Percentiles rank a stretch among this genome's conserved stretches.
These are phyloP conservation scores for Syrphus vitripennis DNA, from an alignment of 2,888 invertebrate genomes.

Conservation along the genomic window DNA sequence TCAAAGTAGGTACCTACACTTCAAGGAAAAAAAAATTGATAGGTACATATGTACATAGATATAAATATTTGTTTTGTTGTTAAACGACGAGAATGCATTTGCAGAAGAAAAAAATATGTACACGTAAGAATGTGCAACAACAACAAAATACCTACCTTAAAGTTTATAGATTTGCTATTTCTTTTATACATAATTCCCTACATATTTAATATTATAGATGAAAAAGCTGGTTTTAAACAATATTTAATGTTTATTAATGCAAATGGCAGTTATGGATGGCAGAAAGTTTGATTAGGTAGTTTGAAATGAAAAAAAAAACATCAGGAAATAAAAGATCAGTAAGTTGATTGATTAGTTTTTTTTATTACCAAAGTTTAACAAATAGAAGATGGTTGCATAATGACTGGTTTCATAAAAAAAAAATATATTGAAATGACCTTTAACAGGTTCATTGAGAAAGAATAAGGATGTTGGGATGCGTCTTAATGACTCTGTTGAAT, in stretches of 20 bases:
- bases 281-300: not conserved
- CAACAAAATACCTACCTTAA: not conserved
- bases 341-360: not conserved
- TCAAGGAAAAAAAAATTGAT: not conserved
- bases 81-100: not conserved
- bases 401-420: not conserved
- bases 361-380: not conserved
- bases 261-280: not conserved
- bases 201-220: not conserved
- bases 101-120: not conserved
- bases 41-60: no score
- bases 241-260: not conserved
- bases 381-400: not conserved
- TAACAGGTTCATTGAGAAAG: not conserved
- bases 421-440: not conserved
- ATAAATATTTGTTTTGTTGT: slow-evolving; percentile 20
- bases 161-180: no score
- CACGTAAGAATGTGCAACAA: not conserved
- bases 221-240: not conserved
- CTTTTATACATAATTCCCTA: not conserved
- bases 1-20: not conserved
- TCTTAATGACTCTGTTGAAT: not conserved
- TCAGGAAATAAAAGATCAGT: slow-evolving; percentile 11
- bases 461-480: not conserved
- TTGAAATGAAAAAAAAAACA: not conserved